These are phyloP conservation scores for Salmo trutta DNA, from an alignment of 2,797 vertebrate species.

Conservation along the genomic window DNA sequence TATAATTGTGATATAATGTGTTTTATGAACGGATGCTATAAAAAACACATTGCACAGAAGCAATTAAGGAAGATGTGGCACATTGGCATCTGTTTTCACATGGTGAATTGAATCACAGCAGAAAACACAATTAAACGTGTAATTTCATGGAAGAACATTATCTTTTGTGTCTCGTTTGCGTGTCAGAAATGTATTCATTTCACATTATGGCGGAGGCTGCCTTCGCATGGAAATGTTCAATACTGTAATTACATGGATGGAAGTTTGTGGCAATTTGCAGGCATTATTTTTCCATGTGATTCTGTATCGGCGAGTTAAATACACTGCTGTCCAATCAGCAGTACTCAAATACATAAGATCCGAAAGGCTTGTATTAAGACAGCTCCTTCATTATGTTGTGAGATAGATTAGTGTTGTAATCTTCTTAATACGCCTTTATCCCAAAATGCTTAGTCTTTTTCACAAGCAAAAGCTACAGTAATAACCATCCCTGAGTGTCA, in stretches of 20 bases:
- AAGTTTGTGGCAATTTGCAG: background rate
- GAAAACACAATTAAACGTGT: background rate
- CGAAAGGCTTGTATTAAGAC: background rate
- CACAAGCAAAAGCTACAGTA: slow-evolving; percentile 34
- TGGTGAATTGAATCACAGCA: background rate
- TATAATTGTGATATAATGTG: background rate
- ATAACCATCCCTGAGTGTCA: background rate
- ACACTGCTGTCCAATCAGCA: background rate
- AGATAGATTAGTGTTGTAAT: slow-evolving; percentile 67
- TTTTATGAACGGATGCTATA: background rate
- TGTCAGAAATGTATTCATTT: background rate
- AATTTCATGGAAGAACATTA: background rate
- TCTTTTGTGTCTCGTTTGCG: background rate
- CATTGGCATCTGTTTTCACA: background rate
- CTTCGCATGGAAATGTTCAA: background rate
- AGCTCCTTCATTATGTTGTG: slow-evolving; percentile 57
- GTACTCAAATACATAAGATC: background rate
- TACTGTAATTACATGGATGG: background rate
- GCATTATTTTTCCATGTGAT: background rate
- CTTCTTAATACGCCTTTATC: slow-evolving; percentile 50
- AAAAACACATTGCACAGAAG: background rate
- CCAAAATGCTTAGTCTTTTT: slow-evolving; percentile 40
- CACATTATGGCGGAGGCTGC: background rate
- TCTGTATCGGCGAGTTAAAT: background rate
- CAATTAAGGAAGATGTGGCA: background rate